Percentiles rank a stretch among this genome's conserved stretches.
Evolutionary conservation across 2,113 vertebrate species (phyloP).

Genomic region (Cyanoderma ruficeps): DNA sequence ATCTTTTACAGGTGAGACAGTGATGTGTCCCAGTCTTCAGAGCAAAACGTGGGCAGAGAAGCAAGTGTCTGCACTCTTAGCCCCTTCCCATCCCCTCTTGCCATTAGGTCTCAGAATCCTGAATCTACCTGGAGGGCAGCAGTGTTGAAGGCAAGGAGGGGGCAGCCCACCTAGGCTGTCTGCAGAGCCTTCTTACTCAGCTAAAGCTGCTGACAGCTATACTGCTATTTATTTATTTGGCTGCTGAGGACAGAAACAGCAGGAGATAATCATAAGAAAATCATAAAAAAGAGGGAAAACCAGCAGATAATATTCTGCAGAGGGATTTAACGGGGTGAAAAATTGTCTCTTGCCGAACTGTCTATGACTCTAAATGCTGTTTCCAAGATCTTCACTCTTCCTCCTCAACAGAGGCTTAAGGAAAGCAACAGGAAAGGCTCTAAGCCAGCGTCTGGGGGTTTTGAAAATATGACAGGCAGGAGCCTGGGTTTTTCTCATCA

Average conservation of each 20-base stretch:
- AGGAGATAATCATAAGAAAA: constrained; percentile 71
- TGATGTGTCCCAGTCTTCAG: background rate
- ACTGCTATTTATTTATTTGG: constrained; percentile 65
- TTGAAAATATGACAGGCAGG: constrained; percentile 65
- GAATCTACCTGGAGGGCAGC: background rate
- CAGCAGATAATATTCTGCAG: constrained; percentile 61
- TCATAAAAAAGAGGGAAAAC: constrained; percentile 59
- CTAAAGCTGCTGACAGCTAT: constrained; percentile 43
- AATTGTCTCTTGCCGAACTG: constrained; percentile 54
- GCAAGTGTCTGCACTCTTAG: background rate
- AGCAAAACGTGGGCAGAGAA: background rate
- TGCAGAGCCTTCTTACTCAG: background rate
- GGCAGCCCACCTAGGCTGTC: background rate
- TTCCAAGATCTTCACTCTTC: constrained; percentile 64
- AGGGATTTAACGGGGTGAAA: constrained; percentile 65
- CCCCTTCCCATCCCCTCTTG: background rate
- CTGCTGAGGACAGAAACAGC: constrained; percentile 58
- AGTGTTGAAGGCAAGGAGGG: background rate
- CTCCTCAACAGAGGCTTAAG: constrained; percentile 64
- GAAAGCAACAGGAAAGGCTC: constrained; percentile 54
- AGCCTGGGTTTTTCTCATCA: constrained; percentile 52
- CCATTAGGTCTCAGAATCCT: background rate
- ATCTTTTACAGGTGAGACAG: background rate
- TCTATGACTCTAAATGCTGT: constrained; percentile 64
- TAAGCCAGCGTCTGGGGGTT: constrained; percentile 28